phyloP scores from a whole-genome alignment of 2,113 vertebrate species.

The Mesembrinibis cayennensis region DNA sequence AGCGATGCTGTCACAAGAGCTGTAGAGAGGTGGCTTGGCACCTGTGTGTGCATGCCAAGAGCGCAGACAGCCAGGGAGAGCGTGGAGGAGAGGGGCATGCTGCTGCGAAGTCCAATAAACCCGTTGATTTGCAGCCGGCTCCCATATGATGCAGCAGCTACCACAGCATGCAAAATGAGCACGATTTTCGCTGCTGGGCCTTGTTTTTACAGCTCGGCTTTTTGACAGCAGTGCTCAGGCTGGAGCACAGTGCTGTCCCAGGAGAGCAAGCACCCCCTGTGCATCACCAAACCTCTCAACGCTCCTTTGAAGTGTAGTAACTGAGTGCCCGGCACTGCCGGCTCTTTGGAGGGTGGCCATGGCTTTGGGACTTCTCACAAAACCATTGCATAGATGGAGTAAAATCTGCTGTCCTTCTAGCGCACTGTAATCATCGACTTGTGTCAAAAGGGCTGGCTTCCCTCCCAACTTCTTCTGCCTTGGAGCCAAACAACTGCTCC shows the following conservation, averaged over 20 bases:
- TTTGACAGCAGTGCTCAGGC: neutral
- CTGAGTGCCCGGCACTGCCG: neutral
- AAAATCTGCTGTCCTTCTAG: neutral
- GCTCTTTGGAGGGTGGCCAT: neutral
- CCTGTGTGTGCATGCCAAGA: neutral
- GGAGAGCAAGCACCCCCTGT: neutral
- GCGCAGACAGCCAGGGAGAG: neutral
- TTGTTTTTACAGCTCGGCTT: neutral
- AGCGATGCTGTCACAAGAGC: neutral
- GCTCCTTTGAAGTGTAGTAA: neutral
- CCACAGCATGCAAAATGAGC: neutral
- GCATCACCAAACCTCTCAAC: neutral
- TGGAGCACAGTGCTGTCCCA: neutral
- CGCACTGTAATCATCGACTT: neutral
- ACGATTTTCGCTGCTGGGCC: neutral
- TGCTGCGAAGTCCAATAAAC: neutral
- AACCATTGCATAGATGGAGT: neutral
- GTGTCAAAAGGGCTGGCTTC: neutral
- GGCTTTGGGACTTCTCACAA: neutral
- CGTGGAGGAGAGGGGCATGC: neutral
- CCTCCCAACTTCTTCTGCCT: neutral
- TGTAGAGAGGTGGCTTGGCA: neutral
- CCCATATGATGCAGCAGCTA: neutral
- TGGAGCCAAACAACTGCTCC: conserved; percentile 9
- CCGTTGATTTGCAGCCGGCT: neutral